Conservation (phyloP, 1,140 invertebrate genomes). For the Camponotus vicinus region DNA sequence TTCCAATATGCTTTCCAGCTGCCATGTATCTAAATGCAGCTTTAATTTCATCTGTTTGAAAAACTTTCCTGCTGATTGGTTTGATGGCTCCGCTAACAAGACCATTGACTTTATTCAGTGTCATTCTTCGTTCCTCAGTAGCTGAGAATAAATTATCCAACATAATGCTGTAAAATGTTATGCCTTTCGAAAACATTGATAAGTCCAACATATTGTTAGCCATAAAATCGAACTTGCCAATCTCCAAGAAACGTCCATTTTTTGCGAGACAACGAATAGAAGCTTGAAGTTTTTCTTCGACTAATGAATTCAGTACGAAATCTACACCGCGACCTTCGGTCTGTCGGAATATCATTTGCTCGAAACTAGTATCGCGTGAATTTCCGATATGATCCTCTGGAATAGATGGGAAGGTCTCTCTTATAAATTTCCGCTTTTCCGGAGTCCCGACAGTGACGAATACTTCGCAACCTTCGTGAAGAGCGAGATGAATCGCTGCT, state of each 20-base stretch:
- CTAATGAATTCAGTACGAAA: constrained; percentile 92
- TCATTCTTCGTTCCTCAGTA: constrained; percentile 76
- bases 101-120: constrained; percentile 46
- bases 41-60: too few species aligned
- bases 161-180: constrained; percentile 92
- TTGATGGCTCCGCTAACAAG: constrained; percentile 86
- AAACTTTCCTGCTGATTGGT: constrained; percentile 80
- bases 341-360: constrained; percentile 88
- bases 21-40: constrained; percentile 87
- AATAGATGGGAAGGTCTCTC: constrained; percentile 89
- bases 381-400: constrained; percentile 90
- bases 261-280: constrained; percentile 92
- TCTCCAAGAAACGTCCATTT: constrained; percentile 91
- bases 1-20: constrained; percentile 92
- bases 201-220: constrained; percentile 89
- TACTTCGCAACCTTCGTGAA: neutral
- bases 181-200: constrained; percentile 93
- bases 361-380: constrained; percentile 91
- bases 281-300: constrained; percentile 91
- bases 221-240: constrained; percentile 92
- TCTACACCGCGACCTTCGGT: constrained; percentile 91
- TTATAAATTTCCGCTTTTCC: constrained; percentile 90
- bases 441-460: constrained; percentile 89
- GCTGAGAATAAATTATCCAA: constrained; percentile 74
- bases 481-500: constrained; percentile 19